These are phyloP conservation scores for Sialis fuliginosa DNA, from an alignment of 2,888 invertebrate genomes.

Conservation along the genomic window DNA sequence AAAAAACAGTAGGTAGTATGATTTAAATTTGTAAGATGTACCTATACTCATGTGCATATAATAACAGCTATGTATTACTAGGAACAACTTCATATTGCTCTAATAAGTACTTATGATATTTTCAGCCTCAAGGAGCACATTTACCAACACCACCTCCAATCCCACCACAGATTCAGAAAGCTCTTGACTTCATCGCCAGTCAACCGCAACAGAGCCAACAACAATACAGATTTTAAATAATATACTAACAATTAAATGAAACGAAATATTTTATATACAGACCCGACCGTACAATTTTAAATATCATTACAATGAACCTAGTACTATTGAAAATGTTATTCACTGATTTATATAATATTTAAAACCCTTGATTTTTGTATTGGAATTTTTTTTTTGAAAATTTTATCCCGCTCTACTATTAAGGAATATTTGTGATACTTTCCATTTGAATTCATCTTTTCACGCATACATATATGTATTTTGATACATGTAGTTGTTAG, in stretches of 20 bases:
- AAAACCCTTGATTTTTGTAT: too few relatives aligned
- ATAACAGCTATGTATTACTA: neutral
- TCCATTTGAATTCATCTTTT: too few relatives aligned
- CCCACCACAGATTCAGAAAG: slow-evolving; percentile 51
- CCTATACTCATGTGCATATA: neutral
- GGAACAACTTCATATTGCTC: neutral
- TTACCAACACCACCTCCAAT: slow-evolving; percentile 70
- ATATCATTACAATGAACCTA: neutral
- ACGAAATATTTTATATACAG: neutral
- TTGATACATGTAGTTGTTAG: too few relatives aligned
- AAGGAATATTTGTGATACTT: too few relatives aligned
- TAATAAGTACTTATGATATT: neutral
- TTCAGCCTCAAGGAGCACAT: slow-evolving; percentile 39
- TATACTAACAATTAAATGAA: neutral
- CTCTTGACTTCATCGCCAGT: slow-evolving; percentile 29
- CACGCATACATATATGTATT: too few relatives aligned
- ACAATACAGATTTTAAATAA: slow-evolving; percentile 2
- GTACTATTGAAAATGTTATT: neutral
- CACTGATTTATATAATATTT: too few relatives aligned
- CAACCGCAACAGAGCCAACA: slow-evolving; percentile 5
- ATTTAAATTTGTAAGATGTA: neutral
- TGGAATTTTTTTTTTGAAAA: too few relatives aligned
- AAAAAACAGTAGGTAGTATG: too few relatives aligned
- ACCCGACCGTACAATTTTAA: neutral
- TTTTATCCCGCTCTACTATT: too few relatives aligned